Evolutionary conservation across 2,113 vertebrate genomes (phyloP).

Genomic region (Ploceus nigricollis): DNA sequence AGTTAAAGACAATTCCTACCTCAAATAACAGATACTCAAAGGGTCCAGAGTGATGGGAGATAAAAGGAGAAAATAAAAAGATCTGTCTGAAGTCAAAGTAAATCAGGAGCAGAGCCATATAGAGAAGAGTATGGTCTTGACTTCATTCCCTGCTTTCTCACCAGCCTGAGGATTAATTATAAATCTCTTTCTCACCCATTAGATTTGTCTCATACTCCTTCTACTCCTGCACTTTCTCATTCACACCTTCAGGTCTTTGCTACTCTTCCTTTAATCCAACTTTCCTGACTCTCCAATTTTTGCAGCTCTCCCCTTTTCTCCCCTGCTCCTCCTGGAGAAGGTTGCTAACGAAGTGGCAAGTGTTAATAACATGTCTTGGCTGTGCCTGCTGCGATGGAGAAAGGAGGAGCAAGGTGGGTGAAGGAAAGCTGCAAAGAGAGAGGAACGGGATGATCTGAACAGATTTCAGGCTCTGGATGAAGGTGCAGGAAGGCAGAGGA

Average conservation of each 20-base stretch:
- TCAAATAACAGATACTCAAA: neutral
- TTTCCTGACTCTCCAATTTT: neutral
- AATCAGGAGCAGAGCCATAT: neutral
- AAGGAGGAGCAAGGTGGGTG: neutral
- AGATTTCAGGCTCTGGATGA: neutral
- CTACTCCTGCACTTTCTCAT: conserved; percentile 17
- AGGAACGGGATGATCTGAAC: neutral
- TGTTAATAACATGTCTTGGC: neutral
- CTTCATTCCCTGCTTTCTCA: neutral
- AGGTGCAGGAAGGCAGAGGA: neutral
- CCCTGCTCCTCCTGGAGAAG: neutral
- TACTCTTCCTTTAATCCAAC: neutral
- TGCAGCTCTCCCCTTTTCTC: neutral
- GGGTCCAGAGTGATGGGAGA: neutral
- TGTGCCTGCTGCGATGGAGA: neutral
- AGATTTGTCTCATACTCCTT: neutral
- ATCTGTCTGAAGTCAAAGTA: neutral
- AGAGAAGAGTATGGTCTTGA: neutral
- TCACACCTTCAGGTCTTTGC: conserved; percentile 9
- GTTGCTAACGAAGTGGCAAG: neutral
- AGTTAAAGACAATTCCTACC: conserved; percentile 4
- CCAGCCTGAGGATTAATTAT: conserved; percentile 9
- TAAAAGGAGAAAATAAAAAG: neutral
- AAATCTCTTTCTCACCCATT: conserved; percentile 24
- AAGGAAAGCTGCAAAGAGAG: neutral